Evolutionary conservation across 2,113 vertebrate species (phyloP), one percentile per base, ranked within the genome.

Genomic region (Pelecanus crispus): DNA sequence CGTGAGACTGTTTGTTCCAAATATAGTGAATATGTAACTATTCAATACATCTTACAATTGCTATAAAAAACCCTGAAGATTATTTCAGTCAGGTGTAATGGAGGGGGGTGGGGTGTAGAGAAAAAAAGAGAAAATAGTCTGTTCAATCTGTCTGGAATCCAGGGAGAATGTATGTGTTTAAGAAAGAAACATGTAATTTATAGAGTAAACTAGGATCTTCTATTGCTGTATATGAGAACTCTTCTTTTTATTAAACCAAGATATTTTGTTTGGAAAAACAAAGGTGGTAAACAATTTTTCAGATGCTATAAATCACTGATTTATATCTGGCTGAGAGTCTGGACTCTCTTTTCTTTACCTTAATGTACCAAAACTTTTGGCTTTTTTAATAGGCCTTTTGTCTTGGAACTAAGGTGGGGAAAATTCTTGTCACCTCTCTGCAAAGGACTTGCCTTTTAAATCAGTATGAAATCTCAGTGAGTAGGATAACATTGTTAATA

Each of bases 101-200:
- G 7, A 11, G 4, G 2, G 4, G 5, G 10, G n/a, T n/a, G n/a
- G n/a, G n/a, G n/a, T n/a, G n/a, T n/a, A 4, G 12, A 26, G 5
- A 2, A 4, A 5, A 83, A 7, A 10, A 13, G 14, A 74, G 11
- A 85, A 81, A 82, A 80, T 2, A 55, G 9, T 31, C 21, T 44
- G 5, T 42, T 81, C 31, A 40, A 88, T 42, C 13, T 36, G 11
- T 65, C 59, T 90, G 47, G 22, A 75, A 82, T 80, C n/a, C 38
- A 68, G 12, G 26, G 17, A 82, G 13, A 82, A 86, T 18, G 5
- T 11, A 62, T 7, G 3, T 36, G 4, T 70, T 90, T 67, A 21
- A 94, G 65, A 70, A 66, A 62, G 5, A 78, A 77, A 73, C 8
- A 16, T 11, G 5, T 19, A 24, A n/a, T 29, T 40, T 6, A 31